Conservation (phyloP, 2,113 vertebrate species). For the Ascaphus truei region DNA sequence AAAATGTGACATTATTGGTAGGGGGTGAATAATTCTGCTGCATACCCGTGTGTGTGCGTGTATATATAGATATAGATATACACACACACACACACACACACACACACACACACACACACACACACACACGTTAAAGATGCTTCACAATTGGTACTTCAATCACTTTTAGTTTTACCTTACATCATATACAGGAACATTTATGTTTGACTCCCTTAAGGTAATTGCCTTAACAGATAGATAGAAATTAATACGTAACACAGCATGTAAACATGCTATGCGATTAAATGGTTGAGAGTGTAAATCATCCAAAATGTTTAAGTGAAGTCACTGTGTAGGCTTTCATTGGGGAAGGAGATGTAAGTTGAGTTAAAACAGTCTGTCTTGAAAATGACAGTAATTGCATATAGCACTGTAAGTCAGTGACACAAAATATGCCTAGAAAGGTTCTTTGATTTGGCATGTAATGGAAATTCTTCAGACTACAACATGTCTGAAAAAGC, state of each 20-base stretch:
- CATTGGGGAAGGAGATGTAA: not conserved
- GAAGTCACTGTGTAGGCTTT: not conserved
- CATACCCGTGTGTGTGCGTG: too few species aligned
- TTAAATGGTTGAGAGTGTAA: not conserved
- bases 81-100: too few species aligned
- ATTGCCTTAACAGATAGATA: not conserved
- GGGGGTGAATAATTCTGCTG: too few species aligned
- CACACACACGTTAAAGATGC: too few species aligned
- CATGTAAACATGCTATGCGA: not conserved
- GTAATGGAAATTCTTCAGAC: constrained; percentile 1
- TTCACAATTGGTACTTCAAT: too few species aligned
- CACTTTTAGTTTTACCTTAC: not conserved
- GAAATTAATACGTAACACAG: not conserved
- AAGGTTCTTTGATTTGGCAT: not conserved
- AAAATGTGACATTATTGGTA: too few species aligned
- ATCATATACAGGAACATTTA: not conserved
- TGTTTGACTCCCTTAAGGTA: not conserved
- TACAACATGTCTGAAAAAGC: not conserved
- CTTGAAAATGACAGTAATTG: not conserved
- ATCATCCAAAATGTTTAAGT: not conserved
- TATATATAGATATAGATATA: too few species aligned
- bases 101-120: too few species aligned
- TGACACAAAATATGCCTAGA: constrained; percentile 7
- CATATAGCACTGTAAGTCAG: not conserved
- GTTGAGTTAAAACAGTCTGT: not conserved